Percentiles rank a stretch among this genome's conserved stretches.
These are phyloP conservation scores for Manduca sexta DNA, from an alignment of 1,140 invertebrate species.

Conservation along the genomic window DNA sequence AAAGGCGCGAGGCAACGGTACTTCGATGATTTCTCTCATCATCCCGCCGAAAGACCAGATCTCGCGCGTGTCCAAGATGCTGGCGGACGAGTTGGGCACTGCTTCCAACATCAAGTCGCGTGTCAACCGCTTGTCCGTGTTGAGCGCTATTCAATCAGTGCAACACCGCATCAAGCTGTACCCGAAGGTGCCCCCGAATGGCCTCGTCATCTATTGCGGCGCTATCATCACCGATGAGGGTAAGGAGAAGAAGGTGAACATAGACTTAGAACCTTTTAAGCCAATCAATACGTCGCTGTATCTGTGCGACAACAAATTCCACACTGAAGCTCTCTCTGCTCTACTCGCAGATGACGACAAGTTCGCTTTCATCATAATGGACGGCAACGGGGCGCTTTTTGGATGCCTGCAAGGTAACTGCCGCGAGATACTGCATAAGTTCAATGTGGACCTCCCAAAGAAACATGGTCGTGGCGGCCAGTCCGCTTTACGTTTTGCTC, in stretches of 20 bases:
- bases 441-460: conserved; percentile 99
- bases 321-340: conserved; percentile 97
- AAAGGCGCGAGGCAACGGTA: conserved; percentile 85
- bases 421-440: conserved; percentile 94
- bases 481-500: conserved; percentile 98
- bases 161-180: conserved; percentile 80
- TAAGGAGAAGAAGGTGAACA: conserved; percentile 99
- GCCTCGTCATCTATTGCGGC: conserved; percentile 99
- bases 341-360: conserved; percentile 99
- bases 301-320: conserved; percentile 99
- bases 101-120: conserved; percentile 99
- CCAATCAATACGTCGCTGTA: conserved; percentile 99
- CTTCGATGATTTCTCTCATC: conserved; percentile 99
- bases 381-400: conserved; percentile 99
- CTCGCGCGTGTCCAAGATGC: conserved; percentile 98
- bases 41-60: conserved; percentile 99
- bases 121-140: conserved; percentile 97
- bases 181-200: conserved; percentile 95
- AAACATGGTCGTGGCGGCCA: conserved; percentile 99
- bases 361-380: conserved; percentile 99
- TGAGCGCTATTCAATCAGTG: conserved; percentile 99
- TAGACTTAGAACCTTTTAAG: conserved; percentile 99
- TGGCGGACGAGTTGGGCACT: conserved; percentile 99
- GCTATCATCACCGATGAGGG: conserved; percentile 99
- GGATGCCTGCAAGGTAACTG: conserved; percentile 94